Evolutionary conservation across 2,113 vertebrate genomes (phyloP), one percentile per base, ranked within the genome.

Genomic region (Gallinago paraguaiae): DNA sequence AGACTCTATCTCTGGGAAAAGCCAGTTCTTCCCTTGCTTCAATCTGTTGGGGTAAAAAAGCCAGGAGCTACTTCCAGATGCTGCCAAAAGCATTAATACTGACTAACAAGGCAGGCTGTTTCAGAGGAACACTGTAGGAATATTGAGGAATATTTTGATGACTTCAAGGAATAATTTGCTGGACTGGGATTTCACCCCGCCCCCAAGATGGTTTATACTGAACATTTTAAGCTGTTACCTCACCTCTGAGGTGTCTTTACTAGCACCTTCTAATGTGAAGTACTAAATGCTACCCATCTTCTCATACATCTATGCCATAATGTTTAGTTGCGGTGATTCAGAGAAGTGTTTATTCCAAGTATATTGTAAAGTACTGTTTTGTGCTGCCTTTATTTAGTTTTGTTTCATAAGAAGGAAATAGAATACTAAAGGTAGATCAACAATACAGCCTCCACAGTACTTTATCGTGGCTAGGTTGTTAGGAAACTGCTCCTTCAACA

Each of bases 131-230:
- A 3, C 11, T 63, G 37, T 3, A 41, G 53, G 50, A 78, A 84
- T 18, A 17, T 17, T 71, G 23, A 0, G 2, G 12, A 2, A 0
- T 39, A 39, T 2, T 3, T 53, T 92, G 54, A 78, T 13, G 10
- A 33, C 35, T 39, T 74, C 27, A 77, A 72, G 50, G 20, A 54
- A 77, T 61, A 37, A 77, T 68, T 79, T 88, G 8, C 31, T 43
- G 20, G 39, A 10, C 7, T 87, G 33, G 14, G 14, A 24, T 54
- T 79, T 69, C 37, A 48, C 2, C 5, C 13, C 24, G 4, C 31
- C 12, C 7, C 41, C 13, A 28, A 25, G 28, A 15, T 35, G 41
- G n/a, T 35, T 87, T 76, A 31, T 56, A 56, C 11, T 35, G 77
- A 59, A 51, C 15, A 9, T 64, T 89, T 96, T 68, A 69, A 69